Evolutionary conservation across 2,888 invertebrate genomes (phyloP), one percentile per base, ranked within the genome.

Genomic region (Molorchus minor): DNA sequence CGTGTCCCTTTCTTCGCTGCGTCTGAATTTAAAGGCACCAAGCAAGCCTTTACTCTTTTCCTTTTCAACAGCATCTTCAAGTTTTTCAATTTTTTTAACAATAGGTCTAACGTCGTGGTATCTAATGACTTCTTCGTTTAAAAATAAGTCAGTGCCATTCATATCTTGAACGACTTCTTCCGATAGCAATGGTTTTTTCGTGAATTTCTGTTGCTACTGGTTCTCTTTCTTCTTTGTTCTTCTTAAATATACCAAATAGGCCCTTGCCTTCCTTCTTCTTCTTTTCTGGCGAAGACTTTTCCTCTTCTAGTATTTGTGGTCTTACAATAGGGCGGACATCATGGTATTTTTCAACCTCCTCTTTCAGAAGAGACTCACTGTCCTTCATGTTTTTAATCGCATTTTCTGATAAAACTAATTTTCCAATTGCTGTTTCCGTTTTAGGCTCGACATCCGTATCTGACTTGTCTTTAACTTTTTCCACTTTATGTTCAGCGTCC

Each of bases 51-150:
- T 25, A 4, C 5, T 8, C 4, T 25, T 8, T 25, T 4, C 25
- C 8, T 25, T 25, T 25, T 25, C 25, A 25, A 25, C 25, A 25
- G 25, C 4, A 4, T 25, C 25, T 25, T 25, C n/a, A n/a, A n/a
- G n/a, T n/a, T n/a, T n/a, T n/a, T n/a, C n/a, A n/a, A 10, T 20
- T 13, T 45, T 20, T 8, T 45, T 10, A 13, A 21, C 4, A 13
- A 44, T n/a, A 13, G 46, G 25, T 52, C 53, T 64, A 19, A 63
- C 67, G 55, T 73, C 73, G 12, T 73, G 58, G 56, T 66, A 71
- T 38, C 62, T 62, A 10, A 63, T 56, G 33, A 72, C 55, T 61
- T 74, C 74, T 19, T 45, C 38, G 25, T 59, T 61, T 52, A 71
- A 61, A 41, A 72, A 71, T 17, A 60, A 65, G 40, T 56, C 54